Base-by-base conservation (phyloP, 2,797 vertebrate genomes). In the Perodicticus potto region DNA sequence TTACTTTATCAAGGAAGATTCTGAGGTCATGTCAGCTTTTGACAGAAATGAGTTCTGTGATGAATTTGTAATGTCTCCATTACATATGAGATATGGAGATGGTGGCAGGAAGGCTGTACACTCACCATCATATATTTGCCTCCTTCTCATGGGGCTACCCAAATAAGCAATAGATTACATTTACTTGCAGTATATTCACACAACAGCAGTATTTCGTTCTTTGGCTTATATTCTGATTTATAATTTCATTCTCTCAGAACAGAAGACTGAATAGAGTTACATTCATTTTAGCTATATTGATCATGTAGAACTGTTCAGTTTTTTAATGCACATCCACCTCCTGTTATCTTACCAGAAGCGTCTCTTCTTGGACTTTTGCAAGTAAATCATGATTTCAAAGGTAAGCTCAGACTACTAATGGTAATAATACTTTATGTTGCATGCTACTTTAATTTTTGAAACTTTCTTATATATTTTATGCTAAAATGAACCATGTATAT, bases 221-320 rank as follows among this genome's bases (percentile, higher is more conserved):
- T 80, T 90, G 81, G 6, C 80, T 86, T 57, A 6, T 16, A 69
- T 86, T 91, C 27, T 85, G 4, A 59, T 93, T 91, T 67, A 29
- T 86, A 86, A 95, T 89, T 86, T n/a, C 1, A 16, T 72, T 25
- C 20, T 78, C 32, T 72, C n/a, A 16, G 2, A 80, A 72, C 76
- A 72, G 43, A 37, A 78, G 23, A 77, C 27, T 82, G 25, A 88
- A 77, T 59, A 92, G 9, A 86, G 34, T 92, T 91, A 87, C 92
- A 85, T 87, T 93, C 59, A 67, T n/a, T 73, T 91, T 77, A 34
- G 57, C 94, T 61, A 72, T 69, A 73, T n/a, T 85, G 83, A 67
- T 88, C 34, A 43, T 16, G 4, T 57, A 32, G 20, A 72, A 77
- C 27, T 37, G 13, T 29, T 59, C 34, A 57, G 43, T 63, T 72